Evolutionary conservation across 2,888 invertebrate species (phyloP), one percentile per base, ranked within the genome.

Genomic region (Boloria euphrosyne): DNA sequence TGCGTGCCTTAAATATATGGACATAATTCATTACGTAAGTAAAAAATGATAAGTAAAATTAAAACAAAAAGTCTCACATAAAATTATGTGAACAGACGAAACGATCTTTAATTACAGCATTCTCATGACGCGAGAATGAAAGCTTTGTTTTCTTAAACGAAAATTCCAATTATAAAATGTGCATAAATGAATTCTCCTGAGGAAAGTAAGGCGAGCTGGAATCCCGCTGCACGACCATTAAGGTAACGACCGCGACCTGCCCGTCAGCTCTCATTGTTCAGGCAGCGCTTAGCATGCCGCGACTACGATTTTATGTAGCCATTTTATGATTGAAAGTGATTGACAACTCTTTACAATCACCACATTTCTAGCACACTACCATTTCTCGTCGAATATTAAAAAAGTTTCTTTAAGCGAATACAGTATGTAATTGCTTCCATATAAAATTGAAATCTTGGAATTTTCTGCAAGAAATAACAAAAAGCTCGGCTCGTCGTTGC

Each of bases 181-280:
- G 73, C 68, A 69, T 67, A 67, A 84, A 83, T 76, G 77, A 80
- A 86, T 85, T 82, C 81, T 79, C 77, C 75, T 76, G 77, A 82
- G 80, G 84, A 88, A 89, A 87, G 85, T 87, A 80, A 81, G 77
- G 79, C 77, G 77, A 77, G 76, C 74, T 80, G 82, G 83, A 82
- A 79, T 82, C 80, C 78, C 75, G 70, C 79, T 75, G 80, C 76
- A 74, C 77, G 81, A 80, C 79, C 82, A 83, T 84, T 83, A 82
- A 81, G 79, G 76, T 78, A 78, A 76, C 79, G 79, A 78, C 78
- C 80, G 77, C 81, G 85, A 85, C 83, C 82, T 82, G 84, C 81
- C 80, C 76, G 79, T 80, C 85, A 78, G 84, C 84, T 84, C 85
- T 85, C 83, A 86, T 88, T 87, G 87, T 87, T 85, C 82, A 80